A percentile compares a stretch with the other conserved stretches of the same genome.
Conservation (phyloP, 2,797 vertebrate species). For the Eulemur coronatus region DNA sequence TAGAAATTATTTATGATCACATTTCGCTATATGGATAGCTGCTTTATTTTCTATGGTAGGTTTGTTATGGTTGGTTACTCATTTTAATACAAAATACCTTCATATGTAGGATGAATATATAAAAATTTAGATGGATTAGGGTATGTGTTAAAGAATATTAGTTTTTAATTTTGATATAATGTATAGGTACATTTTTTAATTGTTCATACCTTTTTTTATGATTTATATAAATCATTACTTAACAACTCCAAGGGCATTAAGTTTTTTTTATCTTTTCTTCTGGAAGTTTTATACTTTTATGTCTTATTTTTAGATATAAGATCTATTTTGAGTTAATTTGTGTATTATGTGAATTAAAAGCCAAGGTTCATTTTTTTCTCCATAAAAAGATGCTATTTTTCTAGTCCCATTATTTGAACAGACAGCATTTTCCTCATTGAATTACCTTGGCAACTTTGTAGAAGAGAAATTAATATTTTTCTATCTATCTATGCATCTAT, state of each 20-base stretch:
- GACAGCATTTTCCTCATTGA: not conserved
- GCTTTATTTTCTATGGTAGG: not conserved
- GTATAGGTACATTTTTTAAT: not conserved
- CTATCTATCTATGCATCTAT: too few relatives aligned
- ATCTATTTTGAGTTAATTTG: not conserved
- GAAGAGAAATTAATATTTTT: not conserved
- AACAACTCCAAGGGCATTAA: not conserved
- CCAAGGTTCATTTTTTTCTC: not conserved
- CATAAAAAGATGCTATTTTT: not conserved
- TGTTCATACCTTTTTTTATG: not conserved
- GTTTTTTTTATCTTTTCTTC: not conserved
- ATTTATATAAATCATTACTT: not conserved
- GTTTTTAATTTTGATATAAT: not conserved
- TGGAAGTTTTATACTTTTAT: not conserved
- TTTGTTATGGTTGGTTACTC: not conserved
- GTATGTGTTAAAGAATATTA: not conserved
- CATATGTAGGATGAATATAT: not conserved
- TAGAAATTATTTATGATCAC: not conserved
- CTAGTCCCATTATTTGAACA: not conserved
- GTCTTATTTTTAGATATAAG: not conserved
- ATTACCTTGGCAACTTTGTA: not conserved
- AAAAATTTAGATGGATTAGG: not conserved
- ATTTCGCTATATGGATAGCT: not conserved
- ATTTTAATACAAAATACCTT: not conserved
- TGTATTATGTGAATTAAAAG: not conserved